Evolutionary conservation across 2,797 vertebrate species (phyloP).

Genomic region (Eulemur rubriventer): DNA sequence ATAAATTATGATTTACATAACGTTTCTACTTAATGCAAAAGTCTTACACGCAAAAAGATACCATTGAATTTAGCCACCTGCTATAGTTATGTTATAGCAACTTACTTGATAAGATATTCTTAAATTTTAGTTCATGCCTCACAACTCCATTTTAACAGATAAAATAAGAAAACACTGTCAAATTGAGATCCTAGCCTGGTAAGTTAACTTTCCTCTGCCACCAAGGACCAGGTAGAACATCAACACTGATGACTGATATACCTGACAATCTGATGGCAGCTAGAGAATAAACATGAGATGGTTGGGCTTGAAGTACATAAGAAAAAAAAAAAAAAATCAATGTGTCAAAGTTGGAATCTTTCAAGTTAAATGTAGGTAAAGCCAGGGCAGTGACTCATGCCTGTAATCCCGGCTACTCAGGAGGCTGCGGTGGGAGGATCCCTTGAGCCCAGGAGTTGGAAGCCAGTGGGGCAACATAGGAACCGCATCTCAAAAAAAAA

Average conservation of each 20-base stretch:
- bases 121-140: neutral
- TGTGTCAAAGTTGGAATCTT: neutral
- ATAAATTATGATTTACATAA: neutral
- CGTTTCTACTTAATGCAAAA: neutral
- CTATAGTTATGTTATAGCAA: neutral
- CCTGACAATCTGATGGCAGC: neutral
- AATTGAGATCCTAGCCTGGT: neutral
- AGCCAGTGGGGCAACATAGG: neutral
- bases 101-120: neutral
- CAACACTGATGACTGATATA: neutral
- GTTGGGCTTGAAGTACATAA: neutral
- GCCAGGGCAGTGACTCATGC: neutral
- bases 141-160: slow-evolving; percentile 6
- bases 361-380: neutral
- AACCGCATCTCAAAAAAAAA: neutral
- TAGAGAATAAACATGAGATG: neutral
- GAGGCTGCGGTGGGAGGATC: neutral
- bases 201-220: neutral
- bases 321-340: neutral
- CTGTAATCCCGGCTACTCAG: neutral
- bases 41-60: neutral
- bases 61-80: neutral
- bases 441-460: neutral
- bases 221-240: neutral
- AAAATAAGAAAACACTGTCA: neutral